Evolutionary conservation across 2,888 invertebrate species (phyloP).

Genomic region (Caenorhabditis sulstoni): DNA sequence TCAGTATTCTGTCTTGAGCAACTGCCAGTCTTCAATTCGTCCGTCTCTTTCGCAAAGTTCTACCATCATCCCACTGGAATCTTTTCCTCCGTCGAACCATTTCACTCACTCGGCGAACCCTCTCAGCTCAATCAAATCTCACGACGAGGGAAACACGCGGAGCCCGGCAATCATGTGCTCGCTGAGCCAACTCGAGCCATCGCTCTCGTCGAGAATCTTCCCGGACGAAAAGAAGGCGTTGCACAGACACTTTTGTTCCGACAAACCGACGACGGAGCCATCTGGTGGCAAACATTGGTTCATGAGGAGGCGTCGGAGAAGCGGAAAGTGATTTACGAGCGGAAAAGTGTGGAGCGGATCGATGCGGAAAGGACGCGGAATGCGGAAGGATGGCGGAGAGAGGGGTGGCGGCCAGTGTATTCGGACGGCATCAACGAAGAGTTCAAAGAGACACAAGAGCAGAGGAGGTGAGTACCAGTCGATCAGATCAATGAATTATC

Average conservation of each 20-base stretch:
- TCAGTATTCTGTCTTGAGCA: constrained; percentile 48
- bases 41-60: constrained; percentile 30
- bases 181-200: constrained; percentile 53
- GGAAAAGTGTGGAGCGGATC: constrained; percentile 28
- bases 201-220: constrained; percentile 18
- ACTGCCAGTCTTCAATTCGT: constrained; percentile 5
- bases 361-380: neutral
- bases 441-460: constrained; percentile 8
- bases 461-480: constrained; percentile 14
- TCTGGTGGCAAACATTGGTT: constrained; percentile 49
- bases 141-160: constrained; percentile 34
- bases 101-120: constrained; percentile 20
- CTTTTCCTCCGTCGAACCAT: constrained; percentile 31
- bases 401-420: constrained; percentile 24
- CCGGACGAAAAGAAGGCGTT: neutral
- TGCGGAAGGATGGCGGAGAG: constrained; percentile 23
- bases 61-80: constrained; percentile 42
- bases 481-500: neutral
- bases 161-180: neutral
- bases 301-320: constrained; percentile 26
- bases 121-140: constrained; percentile 15
- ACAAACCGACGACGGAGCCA: constrained; percentile 56
- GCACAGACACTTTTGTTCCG: constrained; percentile 25
- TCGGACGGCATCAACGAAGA: constrained; percentile 30
- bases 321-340: constrained; percentile 10